Evolutionary conservation across 2,113 vertebrate species (phyloP).

Genomic region (Peromyscus leucopus): DNA sequence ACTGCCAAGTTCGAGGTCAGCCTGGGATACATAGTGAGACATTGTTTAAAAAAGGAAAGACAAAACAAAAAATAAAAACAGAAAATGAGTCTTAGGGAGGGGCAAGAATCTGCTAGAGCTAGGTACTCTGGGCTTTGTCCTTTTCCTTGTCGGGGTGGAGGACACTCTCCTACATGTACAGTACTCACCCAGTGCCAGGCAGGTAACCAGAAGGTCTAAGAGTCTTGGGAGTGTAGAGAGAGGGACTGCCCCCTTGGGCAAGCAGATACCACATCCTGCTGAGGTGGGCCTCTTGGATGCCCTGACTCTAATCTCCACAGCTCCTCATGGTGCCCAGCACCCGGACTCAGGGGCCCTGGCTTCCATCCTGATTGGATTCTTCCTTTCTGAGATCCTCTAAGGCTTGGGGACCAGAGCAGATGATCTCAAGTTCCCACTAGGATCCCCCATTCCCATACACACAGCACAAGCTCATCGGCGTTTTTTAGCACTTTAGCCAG

Average conservation of each 20-base stretch:
- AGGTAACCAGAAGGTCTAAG: neutral
- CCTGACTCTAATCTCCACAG: neutral
- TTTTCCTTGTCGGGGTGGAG: neutral
- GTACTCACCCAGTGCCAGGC: neutral
- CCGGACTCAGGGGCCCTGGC: neutral
- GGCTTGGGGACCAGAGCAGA: neutral
- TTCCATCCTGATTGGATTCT: neutral
- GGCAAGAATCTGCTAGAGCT: neutral
- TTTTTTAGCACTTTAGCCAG: neutral
- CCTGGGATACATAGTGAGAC: neutral
- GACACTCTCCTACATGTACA: accelerated
- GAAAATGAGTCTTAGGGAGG: neutral
- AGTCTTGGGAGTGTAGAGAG: neutral
- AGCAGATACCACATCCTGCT: conserved; percentile 23
- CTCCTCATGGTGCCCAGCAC: neutral
- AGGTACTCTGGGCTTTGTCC: neutral
- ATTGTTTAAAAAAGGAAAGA: neutral
- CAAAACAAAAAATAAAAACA: neutral
- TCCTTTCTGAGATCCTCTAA: neutral
- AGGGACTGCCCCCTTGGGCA: neutral
- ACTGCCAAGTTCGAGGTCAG: neutral
- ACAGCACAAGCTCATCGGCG: neutral
- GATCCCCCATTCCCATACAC: neutral
- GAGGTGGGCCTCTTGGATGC: conserved; percentile 8
- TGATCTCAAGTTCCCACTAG: neutral